Evolutionary conservation across 1,140 invertebrate genomes (phyloP), one percentile per base, ranked within the genome.

Genomic region (Ylistrum balloti): DNA sequence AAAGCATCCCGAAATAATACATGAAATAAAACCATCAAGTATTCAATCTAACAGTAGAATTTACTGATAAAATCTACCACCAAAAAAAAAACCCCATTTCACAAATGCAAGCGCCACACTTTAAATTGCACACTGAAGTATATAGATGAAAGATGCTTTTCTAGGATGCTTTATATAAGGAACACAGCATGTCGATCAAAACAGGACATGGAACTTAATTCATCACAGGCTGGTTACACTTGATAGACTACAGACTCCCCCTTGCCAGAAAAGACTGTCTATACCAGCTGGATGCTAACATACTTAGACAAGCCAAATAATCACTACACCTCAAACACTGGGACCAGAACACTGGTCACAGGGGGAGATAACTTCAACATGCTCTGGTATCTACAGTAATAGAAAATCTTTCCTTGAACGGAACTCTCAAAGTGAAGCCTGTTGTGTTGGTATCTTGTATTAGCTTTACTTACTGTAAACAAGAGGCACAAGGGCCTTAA

Each of bases 171-270:
- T n/a, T n/a, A n/a, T n/a, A n/a, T n/a, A n/a, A n/a, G n/a, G n/a
- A n/a, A n/a, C n/a, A n/a, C n/a, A n/a, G n/a, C n/a, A n/a, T n/a
- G n/a, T n/a, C n/a, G n/a, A n/a, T n/a, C n/a, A n/a, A n/a, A 17
- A 9, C 41, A 45, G n/a, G n/a, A 74, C 56, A 74, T 74, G 11
- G 28, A 9, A 74, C 28, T 74, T n/a, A 74, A 74, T 74, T 74
- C 28, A 74, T 28, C 28, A n/a, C 56, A 28, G 56, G 5, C 22
- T 74, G 5, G 56, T 28, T 28, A 28, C 56, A 3, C 22, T 3
- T 74, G 56, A 74, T 74, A 28, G 22, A 74, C 22, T 74, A 74
- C 56, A 74, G 56, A 74, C n/a, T 74, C 22, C 56, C 56, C 56
- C 5, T 28, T 0, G 56, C 56, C 56, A 74, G 56, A 0, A 74